Evolutionary conservation across 2,113 vertebrate genomes (phyloP).

Genomic region (Pseudopipra pipra): DNA sequence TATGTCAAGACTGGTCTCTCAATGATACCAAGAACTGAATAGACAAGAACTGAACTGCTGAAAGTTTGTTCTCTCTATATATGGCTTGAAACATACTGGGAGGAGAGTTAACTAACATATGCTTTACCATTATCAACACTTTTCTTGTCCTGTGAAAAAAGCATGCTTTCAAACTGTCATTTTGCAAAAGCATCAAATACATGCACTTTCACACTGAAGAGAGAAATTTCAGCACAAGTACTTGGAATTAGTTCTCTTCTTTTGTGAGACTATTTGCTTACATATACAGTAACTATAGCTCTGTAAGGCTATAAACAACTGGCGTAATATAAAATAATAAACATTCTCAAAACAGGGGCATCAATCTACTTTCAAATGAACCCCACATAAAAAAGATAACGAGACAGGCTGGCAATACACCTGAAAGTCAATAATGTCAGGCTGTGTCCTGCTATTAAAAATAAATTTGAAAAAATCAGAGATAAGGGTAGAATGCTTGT

Average conservation of each 20-base stretch:
- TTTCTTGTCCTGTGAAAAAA: slow-evolving; percentile 49
- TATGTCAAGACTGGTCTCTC: not conserved
- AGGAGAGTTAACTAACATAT: slow-evolving; percentile 32
- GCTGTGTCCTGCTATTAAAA: not conserved
- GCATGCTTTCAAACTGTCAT: slow-evolving; percentile 36
- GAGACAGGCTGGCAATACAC: not conserved
- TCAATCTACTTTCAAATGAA: not conserved
- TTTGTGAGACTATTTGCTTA: not conserved
- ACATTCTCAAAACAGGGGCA: not conserved
- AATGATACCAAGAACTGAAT: not conserved
- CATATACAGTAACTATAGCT: not conserved
- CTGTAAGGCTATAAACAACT: not conserved
- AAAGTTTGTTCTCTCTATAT: not conserved
- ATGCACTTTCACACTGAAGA: slow-evolving; percentile 3
- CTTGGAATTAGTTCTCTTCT: not conserved
- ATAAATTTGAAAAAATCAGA: not conserved
- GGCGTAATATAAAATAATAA: not conserved
- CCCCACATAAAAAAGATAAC: not conserved
- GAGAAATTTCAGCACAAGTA: not conserved
- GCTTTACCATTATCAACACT: slow-evolving; percentile 25
- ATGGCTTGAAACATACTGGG: not conserved
- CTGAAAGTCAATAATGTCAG: not conserved
- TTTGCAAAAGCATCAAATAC: slow-evolving; percentile 4
- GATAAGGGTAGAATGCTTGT: not conserved
- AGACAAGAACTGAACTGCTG: not conserved